Evolutionary conservation across 2,888 invertebrate genomes (phyloP), one percentile per base, ranked within the genome.

Genomic region (Drosophila niveifrons): DNA sequence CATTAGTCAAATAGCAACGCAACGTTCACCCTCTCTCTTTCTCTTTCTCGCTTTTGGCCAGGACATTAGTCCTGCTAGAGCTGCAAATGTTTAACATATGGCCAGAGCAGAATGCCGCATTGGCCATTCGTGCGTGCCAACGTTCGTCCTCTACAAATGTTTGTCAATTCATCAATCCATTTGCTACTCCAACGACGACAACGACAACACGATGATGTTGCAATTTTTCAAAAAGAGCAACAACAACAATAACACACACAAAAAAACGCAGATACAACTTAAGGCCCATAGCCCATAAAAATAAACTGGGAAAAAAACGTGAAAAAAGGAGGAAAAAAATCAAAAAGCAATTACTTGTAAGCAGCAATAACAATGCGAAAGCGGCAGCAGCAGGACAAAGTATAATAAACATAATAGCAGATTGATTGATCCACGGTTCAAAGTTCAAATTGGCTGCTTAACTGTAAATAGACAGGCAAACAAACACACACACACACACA

Each of bases 401-500:
- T 59, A 76, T 63, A 76, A 80, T 74, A 82, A 88, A 85, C 81
- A 87, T 89, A 89, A 86, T 89, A 82, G 85, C 80, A 87, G 78
- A 86, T 86, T 86, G 85, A 86, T 86, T 86, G 85, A 86, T 89
- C 88, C 80, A 50, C 73, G 72, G 85, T 75, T 88, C 82, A 80
- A 73, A 89, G 85, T 82, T 86, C 89, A 84, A 89, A 86, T 89
- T 89, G 89, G 82, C 88, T 89, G 88, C 82, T 85, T 88, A 87
- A 71, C 88, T 82, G 89, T 80, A 87, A 89, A 89, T 80, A 80
- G 80, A 78, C 80, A 84, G 82, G 63, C 81, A 80, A 79, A 79
- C 76, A 88, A 66, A 73, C 66, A 69, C 57, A 23, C 23, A 23
- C 23, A 23, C n/a, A n/a, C n/a, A n/a, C n/a, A n/a, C n/a, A n/a